Evolutionary conservation across 2,888 invertebrate species (phyloP), one percentile per base, ranked within the genome.

Genomic region (Girardia tigrina): DNA sequence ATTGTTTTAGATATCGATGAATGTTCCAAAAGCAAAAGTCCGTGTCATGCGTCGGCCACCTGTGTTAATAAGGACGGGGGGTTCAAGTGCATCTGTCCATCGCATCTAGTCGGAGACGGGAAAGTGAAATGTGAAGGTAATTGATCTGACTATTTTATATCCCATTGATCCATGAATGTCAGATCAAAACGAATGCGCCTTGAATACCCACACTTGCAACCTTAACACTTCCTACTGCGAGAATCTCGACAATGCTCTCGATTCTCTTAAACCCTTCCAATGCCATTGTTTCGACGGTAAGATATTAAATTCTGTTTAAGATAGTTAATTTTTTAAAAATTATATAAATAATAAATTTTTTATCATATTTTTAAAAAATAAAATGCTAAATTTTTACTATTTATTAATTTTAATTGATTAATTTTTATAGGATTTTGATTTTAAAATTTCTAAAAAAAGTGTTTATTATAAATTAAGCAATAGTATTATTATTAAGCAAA

Each of bases 1-100:
- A n/a, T n/a, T n/a, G n/a, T n/a, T 74, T 74, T 56, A 74, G 74
- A 74, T 56, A 23, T 74, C 14, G 56, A 74, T 74, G 74, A 74
- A 56, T 74, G 74, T 23, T 14, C 26, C 4, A 74, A 42, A 14
- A 73, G 36, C 12, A 74, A 74, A 28, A 26, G 26, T 26, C 56
- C 69, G 26, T 74, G 74, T 56, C 74, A 74, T 69, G n/a, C 16
- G 27, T 6, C 26, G 4, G 74, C 74, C 4, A 71, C 42, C 26
- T 74, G 74, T 28, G 69, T n/a, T 12, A 74, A 74, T 28, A 74
- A 74, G 26, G 56, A 69, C 4, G 74, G 74, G 14, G 42, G 4
- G 2, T 74, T 56, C 27, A n/a, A n/a, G 4, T 74, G 74, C 26
- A 69, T 28, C n/a, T 74, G 74, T 56, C 74, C 74, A 6, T 26